Evolutionary conservation across 2,888 invertebrate species (phyloP).

Genomic region (Tricholauxania praeusta): DNA sequence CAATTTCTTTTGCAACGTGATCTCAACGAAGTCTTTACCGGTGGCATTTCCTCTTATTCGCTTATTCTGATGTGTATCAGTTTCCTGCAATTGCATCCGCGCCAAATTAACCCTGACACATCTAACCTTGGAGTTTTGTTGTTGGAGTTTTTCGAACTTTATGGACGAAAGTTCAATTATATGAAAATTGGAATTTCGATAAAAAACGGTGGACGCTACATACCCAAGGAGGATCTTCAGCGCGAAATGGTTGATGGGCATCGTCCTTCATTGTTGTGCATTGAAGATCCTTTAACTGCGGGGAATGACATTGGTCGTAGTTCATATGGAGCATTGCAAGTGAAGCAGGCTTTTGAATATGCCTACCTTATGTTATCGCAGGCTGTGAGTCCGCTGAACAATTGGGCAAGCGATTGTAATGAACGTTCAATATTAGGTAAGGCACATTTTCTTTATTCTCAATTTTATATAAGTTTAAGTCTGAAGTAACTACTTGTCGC

Average conservation of each 20-base stretch:
- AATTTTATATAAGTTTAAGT: too few species aligned
- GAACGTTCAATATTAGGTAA: constrained; percentile 75
- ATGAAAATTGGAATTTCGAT: constrained; percentile 88
- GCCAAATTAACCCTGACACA: constrained; percentile 78
- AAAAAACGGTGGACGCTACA: constrained; percentile 92
- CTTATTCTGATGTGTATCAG: constrained; percentile 98
- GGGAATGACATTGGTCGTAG: constrained; percentile 98
- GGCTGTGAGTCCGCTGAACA: constrained; percentile 74
- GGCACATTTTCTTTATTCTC: constrained; percentile 29
- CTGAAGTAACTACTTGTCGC: too few species aligned
- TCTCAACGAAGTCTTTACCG: constrained; percentile 98
- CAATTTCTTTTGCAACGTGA: constrained; percentile 98
- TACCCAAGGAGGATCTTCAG: constrained; percentile 93
- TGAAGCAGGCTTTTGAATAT: constrained; percentile 95
- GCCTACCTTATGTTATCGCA: constrained; percentile 89
- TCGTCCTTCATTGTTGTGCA: constrained; percentile 92
- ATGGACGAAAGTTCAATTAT: constrained; percentile 96
- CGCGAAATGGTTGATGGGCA: constrained; percentile 95
- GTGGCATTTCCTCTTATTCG: constrained; percentile 99
- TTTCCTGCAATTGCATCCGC: constrained; percentile 93
- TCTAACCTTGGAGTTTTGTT: constrained; percentile 93
- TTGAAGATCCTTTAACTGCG: constrained; percentile 96
- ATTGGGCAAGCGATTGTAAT: constrained; percentile 71
- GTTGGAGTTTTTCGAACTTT: constrained; percentile 97
- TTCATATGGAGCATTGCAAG: constrained; percentile 82